Evolutionary conservation across 2,797 vertebrate genomes (phyloP).

Genomic region (Melanotaenia parkinsoni): DNA sequence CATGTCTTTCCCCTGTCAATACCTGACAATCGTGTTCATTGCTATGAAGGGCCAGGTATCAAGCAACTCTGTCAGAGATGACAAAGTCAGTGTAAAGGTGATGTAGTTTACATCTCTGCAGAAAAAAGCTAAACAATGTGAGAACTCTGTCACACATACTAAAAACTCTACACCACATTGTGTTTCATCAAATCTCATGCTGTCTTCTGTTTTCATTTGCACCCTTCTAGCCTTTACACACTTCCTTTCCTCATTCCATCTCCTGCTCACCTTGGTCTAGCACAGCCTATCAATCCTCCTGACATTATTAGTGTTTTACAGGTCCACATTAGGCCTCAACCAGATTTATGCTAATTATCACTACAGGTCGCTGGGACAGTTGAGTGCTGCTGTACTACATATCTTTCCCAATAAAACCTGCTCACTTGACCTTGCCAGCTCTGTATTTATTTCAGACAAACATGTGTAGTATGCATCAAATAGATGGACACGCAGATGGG

Average conservation of each 20-base stretch:
- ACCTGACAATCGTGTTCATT: conserved; percentile 64
- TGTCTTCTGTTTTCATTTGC: conserved; percentile 6
- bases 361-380: conserved; percentile 58
- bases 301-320: conserved; percentile 75
- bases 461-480: not conserved
- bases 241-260: conserved; percentile 45
- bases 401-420: conserved; percentile 55
- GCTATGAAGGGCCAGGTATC: conserved; percentile 58
- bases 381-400: conserved; percentile 50
- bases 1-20: conserved; percentile 70
- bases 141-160: conserved; percentile 5
- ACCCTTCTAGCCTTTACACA: conserved; percentile 1
- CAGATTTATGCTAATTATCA: conserved; percentile 67
- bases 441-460: conserved; percentile 44
- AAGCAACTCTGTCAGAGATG: conserved; percentile 45
- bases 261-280: conserved; percentile 50
- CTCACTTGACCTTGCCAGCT: conserved; percentile 34
- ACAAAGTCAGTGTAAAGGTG: conserved; percentile 32
- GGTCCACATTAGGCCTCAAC: conserved; percentile 54
- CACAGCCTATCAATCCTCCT: conserved; percentile 64
- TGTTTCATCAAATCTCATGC: not conserved
- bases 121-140: conserved; percentile 16
- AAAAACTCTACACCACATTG: not conserved
- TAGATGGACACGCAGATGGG: conserved; percentile 1
- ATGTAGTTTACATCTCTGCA: not conserved